Base-by-base conservation (phyloP, 2,888 invertebrate species). In the Aphodius granarius region DNA sequence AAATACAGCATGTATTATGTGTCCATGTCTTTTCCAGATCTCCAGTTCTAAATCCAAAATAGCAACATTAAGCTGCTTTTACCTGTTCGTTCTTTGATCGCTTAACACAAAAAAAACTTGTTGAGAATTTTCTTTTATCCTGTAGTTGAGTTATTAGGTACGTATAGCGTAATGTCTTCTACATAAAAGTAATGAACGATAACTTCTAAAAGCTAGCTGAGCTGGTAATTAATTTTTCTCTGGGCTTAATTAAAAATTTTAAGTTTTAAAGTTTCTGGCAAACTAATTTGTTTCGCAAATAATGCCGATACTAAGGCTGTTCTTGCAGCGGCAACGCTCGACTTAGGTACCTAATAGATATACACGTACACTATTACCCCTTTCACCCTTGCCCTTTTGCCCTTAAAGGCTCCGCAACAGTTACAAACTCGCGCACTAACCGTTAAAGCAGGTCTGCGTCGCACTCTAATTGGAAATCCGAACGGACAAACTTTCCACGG, bases 391-490 rank as follows among this genome's bases (percentile, higher is more conserved):
- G 13, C 43, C 43, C 43, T 43, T 43, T 43, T 9, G 9, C 43
- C 43, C 43, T 43, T 43, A 1, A 1, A 1, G 9, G 9, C 43
- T 13, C 43, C 13, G 13, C 43, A 9, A 1, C 43, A 9, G 43
- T 43, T 43, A 9, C 43, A 43, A 43, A 43, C 43, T 43, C 43
- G 43, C 13, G 13, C 43, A 43, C 9, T 43, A 2, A 43, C 43
- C 43, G 43, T 43, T 43, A 43, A 43, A 43, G 43, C 43, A 9
- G 4, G 74, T 63, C 71, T 68, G 68, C 74, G n/a, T 71, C 71
- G 71, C 74, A 75, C 23, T 75, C 71, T 71, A 71, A 65, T 65
- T 43, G 71, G 71, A 20, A 68, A 72, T 21, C 75, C 63, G 9
- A 21, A 62, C 43, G 43, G 43, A 13, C 6, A 43, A 43, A 43